phyloP scores from a whole-genome alignment of 2,113 vertebrate genomes.

The Leptodactylus fuscus region DNA sequence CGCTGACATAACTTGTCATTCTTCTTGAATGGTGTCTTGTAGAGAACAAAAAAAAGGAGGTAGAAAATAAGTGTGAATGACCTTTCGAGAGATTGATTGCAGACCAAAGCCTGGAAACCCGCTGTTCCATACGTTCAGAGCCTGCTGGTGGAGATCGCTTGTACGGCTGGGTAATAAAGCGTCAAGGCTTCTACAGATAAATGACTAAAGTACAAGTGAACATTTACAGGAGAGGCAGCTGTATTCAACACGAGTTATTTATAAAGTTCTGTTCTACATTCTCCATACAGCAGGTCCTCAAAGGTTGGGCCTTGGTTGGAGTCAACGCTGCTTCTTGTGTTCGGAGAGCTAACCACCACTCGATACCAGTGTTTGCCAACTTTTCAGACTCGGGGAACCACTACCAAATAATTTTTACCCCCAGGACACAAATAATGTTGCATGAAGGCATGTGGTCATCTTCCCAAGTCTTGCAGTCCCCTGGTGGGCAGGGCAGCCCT shows the following conservation, averaged over 20 bases:
- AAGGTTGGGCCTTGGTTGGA: background rate
- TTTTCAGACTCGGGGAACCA: too few species aligned
- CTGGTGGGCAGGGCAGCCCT: too few species aligned
- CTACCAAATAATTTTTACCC: too few species aligned
- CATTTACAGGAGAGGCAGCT: background rate
- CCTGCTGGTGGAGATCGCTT: background rate
- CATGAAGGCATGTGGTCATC: too few species aligned
- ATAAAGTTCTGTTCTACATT: background rate
- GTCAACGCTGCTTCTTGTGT: too few species aligned
- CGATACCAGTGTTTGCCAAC: too few species aligned
- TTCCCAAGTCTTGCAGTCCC: too few species aligned
- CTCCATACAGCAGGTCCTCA: background rate
- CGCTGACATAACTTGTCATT: slow-evolving; percentile 46
- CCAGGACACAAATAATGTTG: too few species aligned
- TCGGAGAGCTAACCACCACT: too few species aligned
- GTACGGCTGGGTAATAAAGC: background rate
- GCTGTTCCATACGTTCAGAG: slow-evolving; percentile 10
- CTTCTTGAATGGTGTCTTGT: slow-evolving; percentile 18
- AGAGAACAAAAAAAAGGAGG: slow-evolving; percentile 15
- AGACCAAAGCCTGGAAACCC: background rate
- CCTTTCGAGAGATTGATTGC: slow-evolving; percentile 44
- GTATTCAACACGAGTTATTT: background rate
- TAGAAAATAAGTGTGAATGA: slow-evolving; percentile 23
- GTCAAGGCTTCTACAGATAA: background rate
- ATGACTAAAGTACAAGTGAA: background rate